Conservation (phyloP, 2,888 invertebrate genomes). For the Dicranocentrus wangi region DNA sequence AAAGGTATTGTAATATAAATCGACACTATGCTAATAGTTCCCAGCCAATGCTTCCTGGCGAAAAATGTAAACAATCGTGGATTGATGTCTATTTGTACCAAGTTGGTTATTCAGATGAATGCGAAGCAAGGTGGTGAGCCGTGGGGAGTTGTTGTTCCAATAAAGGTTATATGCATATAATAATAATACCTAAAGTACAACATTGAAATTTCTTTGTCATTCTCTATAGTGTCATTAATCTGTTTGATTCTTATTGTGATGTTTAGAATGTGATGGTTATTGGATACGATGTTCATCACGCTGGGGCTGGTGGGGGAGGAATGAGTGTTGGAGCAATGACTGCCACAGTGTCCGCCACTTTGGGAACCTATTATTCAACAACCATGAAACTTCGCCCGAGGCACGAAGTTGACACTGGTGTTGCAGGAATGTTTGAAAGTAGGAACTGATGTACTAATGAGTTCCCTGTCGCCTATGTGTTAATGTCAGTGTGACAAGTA, state of each 20-base stretch:
- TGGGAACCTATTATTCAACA: slow-evolving; percentile 45
- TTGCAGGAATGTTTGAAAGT: slow-evolving; percentile 47
- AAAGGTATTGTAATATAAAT: neutral
- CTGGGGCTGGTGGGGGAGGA: slow-evolving; percentile 48
- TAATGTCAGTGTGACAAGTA: neutral
- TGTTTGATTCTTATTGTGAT: neutral
- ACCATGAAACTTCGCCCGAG: neutral
- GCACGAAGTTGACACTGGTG: slow-evolving; percentile 20
- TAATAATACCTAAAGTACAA: neutral
- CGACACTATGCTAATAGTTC: slow-evolving; percentile 74
- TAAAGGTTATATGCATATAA: slow-evolving; percentile 23
- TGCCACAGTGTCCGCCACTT: slow-evolving; percentile 17
- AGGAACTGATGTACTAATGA: slow-evolving; percentile 3
- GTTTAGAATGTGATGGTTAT: slow-evolving; percentile 74
- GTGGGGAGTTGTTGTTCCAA: slow-evolving; percentile 33
- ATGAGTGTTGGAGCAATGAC: slow-evolving; percentile 55
- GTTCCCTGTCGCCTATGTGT: neutral
- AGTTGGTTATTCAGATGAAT: too few species aligned
- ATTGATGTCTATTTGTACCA: slow-evolving; percentile 77
- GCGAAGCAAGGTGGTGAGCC: too few species aligned
- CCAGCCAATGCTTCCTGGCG: slow-evolving; percentile 75
- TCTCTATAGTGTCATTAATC: neutral
- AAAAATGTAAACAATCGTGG: slow-evolving; percentile 33
- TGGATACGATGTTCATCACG: slow-evolving; percentile 74
- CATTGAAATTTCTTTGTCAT: neutral